Evolutionary conservation across 2,888 invertebrate species (phyloP), one percentile per base, ranked within the genome.

Genomic region (Eumerus sabulonum): DNA sequence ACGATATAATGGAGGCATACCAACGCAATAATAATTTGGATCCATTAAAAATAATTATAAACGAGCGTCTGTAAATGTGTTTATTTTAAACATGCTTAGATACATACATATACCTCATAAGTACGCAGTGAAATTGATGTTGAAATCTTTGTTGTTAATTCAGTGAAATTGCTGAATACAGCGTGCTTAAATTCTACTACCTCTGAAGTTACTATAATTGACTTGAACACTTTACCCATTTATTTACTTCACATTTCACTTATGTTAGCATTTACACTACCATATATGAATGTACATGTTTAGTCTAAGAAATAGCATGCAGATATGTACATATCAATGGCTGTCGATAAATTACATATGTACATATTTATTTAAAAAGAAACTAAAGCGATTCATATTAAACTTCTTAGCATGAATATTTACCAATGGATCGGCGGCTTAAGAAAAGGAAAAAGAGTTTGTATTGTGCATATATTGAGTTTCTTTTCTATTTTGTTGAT

Each of bases 1-100:
- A 27, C 27, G 2, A 27, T 27, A 27, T 27, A 4, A 7, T 7
- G 2, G 27, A 27, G 27, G 2, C 27, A 7, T 7, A 27, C 3
- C 2, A 73, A 79, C 68, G 68, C 73, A 79, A 73, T 79, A 79
- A 79, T 74, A 79, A 79, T 74, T 79, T 50, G 70, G 68, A 68
- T 79, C 71, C 74, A 74, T 74, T 74, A 79, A 74, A 74, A 68
- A 70, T 79, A 79, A 79, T 79, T 64, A 64, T 73, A 70, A 70
- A 40, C 63, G 74, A 68, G 27, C 27, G 27, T 27, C 74, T 60
- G 70, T 74, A 79, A 74, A 68, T 79, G 74, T 79, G 68, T 74
- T 74, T 79, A 79, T 74, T 79, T 74, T 74, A 79, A 79, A 79
- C 64, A n/a, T n/a, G n/a, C n/a, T n/a, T n/a, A n/a, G n/a, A n/a